Percentiles rank a stretch among this genome's conserved stretches.
phyloP scores from a whole-genome alignment of 2,888 invertebrate genomes.

The Petrolisthes manimaculis region DNA sequence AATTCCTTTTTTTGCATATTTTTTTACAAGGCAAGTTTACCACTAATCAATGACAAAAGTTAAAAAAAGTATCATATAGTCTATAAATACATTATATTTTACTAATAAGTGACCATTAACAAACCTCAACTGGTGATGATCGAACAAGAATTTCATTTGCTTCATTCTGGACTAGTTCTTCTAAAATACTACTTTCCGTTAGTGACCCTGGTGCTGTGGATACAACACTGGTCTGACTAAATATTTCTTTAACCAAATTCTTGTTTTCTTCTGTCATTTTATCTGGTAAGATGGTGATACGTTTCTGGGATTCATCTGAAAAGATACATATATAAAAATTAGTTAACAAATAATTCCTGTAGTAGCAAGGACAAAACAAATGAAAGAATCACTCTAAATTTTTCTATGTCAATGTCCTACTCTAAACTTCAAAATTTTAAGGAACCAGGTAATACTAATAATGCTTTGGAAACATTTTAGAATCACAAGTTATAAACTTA shows the following conservation, averaged over 20 bases:
- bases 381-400: too few relatives aligned
- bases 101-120: not conserved
- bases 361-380: too few relatives aligned
- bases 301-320: conserved; percentile 77
- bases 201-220: not conserved
- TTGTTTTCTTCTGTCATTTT: conserved; percentile 78
- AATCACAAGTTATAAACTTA: too few relatives aligned
- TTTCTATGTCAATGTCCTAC: too few relatives aligned
- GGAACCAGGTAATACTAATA: too few relatives aligned
- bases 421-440: too few relatives aligned
- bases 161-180: conserved; percentile 81
- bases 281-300: conserved; percentile 83
- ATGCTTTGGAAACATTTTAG: too few relatives aligned
- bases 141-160: conserved; percentile 86
- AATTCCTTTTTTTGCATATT: too few relatives aligned
- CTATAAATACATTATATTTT: too few relatives aligned
- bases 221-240: conserved; percentile 21
- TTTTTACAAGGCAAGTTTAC: not conserved
- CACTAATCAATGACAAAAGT: not conserved
- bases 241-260: conserved; percentile 76
- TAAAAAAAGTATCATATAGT: too few relatives aligned
- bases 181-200: conserved; percentile 74
- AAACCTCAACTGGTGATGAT: conserved; percentile 75
- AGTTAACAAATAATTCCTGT: too few relatives aligned
- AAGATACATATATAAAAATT: not conserved